Conservation (phyloP, 2,888 invertebrate species). For the Leucophenga maculata region DNA sequence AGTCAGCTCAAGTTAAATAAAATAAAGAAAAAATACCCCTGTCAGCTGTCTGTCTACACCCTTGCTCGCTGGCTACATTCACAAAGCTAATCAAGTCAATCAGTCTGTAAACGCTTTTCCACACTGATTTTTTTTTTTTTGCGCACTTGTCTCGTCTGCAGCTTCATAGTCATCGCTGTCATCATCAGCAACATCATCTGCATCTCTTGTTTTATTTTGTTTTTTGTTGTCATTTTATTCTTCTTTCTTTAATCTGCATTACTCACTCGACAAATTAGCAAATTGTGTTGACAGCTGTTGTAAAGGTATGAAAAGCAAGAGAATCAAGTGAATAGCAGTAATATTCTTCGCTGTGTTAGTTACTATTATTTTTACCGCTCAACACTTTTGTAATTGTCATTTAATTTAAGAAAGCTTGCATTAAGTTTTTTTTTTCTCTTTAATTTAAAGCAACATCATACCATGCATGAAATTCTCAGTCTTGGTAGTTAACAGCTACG, state of each 20-base stretch:
- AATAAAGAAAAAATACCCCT: too few relatives aligned
- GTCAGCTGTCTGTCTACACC: too few relatives aligned
- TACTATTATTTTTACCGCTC: not conserved
- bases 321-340: not conserved
- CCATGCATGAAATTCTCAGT: not conserved
- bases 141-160: not conserved
- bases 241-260: not conserved
- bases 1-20: too few relatives aligned
- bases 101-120: conserved; percentile 31
- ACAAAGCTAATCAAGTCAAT: conserved; percentile 39
- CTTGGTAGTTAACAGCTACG: not conserved
- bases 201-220: too few relatives aligned
- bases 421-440: not conserved
- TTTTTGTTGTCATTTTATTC: too few relatives aligned
- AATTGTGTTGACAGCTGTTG: not conserved
- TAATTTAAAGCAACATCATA: not conserved
- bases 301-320: not conserved
- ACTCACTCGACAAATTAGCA: conserved; percentile 1
- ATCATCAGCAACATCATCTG: too few relatives aligned
- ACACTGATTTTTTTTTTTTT: not conserved
- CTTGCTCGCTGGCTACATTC: too few relatives aligned
- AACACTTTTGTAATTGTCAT: too few relatives aligned
- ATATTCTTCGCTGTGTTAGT: not conserved
- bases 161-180: not conserved
- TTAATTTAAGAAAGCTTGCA: too few relatives aligned